Percentiles rank a stretch among this genome's conserved stretches.
Evolutionary conservation across 2,797 vertebrate genomes (phyloP).

Genomic region (Psittacula echo): DNA sequence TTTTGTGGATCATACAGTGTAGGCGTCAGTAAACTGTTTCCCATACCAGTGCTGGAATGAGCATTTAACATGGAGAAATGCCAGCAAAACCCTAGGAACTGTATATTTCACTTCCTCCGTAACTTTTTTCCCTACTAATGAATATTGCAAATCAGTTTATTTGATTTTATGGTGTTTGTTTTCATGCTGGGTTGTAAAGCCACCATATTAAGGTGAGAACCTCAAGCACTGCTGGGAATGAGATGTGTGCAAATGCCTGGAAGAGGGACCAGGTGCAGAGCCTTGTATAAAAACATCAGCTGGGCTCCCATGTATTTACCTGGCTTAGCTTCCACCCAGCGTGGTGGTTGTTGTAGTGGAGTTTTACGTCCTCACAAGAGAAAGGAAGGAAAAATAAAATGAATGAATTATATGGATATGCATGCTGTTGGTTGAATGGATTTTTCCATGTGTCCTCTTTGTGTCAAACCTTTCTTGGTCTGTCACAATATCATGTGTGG

Average conservation of each 20-base stretch:
- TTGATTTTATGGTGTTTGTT: not conserved
- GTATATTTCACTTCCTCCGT: not conserved
- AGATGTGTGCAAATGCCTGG: not conserved
- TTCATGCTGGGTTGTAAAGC: not conserved
- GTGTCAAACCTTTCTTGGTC: not conserved
- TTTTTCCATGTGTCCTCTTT: not conserved
- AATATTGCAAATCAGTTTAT: not conserved
- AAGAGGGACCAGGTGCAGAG: not conserved
- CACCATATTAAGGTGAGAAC: fast-evolving
- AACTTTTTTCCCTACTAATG: not conserved
- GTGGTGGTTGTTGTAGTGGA: not conserved
- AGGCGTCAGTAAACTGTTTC: not conserved
- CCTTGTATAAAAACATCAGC: not conserved
- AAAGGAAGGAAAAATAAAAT: not conserved
- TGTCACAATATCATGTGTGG: not conserved
- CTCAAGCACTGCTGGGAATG: not conserved
- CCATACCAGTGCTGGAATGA: not conserved
- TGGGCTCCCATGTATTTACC: not conserved
- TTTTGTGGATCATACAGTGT: not conserved
- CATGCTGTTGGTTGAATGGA: not conserved
- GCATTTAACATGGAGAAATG: not conserved
- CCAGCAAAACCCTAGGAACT: not conserved
- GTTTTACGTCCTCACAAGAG: not conserved
- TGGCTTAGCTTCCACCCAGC: not conserved
- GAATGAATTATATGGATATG: not conserved